Percentiles rank a stretch among this genome's conserved stretches.
phyloP scores from a whole-genome alignment of 2,797 vertebrate species.

The Girardinus metallicus region DNA sequence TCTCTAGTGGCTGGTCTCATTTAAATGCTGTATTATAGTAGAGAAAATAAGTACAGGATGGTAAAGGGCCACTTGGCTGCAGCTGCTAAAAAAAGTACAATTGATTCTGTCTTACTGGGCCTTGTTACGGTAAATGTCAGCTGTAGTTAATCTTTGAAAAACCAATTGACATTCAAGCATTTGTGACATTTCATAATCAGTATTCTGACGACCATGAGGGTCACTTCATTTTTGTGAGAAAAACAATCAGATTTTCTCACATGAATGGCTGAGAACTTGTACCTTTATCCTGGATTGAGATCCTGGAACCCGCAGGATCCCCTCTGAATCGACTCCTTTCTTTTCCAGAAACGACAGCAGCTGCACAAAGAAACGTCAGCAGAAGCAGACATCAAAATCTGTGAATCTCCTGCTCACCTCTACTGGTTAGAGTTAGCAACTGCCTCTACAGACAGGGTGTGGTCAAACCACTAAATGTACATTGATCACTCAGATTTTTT shows the following conservation, averaged over 20 bases:
- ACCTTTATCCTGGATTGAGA: constrained; percentile 93
- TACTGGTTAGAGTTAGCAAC: constrained; percentile 70
- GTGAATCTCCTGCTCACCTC: constrained; percentile 66
- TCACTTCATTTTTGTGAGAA: neutral
- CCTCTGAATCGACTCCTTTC: constrained; percentile 88
- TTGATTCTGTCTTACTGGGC: constrained; percentile 28
- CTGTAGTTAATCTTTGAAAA: constrained; percentile 37
- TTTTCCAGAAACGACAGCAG: constrained; percentile 90
- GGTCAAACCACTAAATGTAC: constrained; percentile 44
- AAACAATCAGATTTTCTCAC: too few species aligned
- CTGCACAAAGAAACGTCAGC: constrained; percentile 71
- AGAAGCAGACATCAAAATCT: constrained; percentile 34
- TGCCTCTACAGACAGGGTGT: constrained; percentile 64
- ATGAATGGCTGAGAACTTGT: constrained; percentile 7
- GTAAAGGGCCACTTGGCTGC: constrained; percentile 1
- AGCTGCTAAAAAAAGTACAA: constrained; percentile 10
- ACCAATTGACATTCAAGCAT: constrained; percentile 3
- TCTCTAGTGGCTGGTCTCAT: constrained; percentile 50
- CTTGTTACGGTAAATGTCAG: constrained; percentile 54
- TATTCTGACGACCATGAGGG: neutral
- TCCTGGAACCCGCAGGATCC: constrained; percentile 90
- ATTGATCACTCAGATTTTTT: constrained; percentile 16
- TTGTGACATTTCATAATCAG: constrained; percentile 46
- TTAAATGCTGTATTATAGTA: constrained; percentile 3
- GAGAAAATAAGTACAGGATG: constrained; percentile 17